Evolutionary conservation across 2,797 vertebrate genomes (phyloP).

Genomic region (Huso huso): DNA sequence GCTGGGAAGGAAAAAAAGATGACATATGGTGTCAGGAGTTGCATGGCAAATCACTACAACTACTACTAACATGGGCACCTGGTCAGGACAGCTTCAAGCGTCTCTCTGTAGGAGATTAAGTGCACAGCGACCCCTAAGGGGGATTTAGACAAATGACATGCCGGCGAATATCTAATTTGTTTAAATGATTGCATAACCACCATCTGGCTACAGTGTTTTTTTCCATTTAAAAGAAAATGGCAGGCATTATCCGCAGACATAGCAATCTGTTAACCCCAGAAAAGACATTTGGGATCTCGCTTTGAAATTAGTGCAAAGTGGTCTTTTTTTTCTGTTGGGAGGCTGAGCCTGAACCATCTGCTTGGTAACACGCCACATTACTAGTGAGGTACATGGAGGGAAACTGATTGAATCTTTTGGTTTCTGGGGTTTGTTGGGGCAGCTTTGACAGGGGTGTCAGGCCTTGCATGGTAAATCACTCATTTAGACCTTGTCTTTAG

Average conservation of each 20-base stretch:
- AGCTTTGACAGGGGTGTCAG: too few species aligned
- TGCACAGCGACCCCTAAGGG: background rate
- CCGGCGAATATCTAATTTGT: background rate
- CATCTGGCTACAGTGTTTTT: slow-evolving; percentile 2
- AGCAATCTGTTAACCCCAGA: background rate
- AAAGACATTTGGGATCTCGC: background rate
- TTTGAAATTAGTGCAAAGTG: slow-evolving; percentile 1
- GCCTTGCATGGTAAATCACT: too few species aligned
- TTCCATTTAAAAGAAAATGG: slow-evolving; percentile 5
- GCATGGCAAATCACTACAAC: background rate
- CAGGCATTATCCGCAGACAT: slow-evolving; percentile 1
- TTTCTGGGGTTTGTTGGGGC: too few species aligned
- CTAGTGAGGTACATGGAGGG: background rate
- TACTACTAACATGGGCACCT: too few species aligned
- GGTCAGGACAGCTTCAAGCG: too few species aligned
- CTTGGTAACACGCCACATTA: background rate
- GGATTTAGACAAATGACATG: background rate
- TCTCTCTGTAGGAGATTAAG: background rate
- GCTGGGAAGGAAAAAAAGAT: background rate
- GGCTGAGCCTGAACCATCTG: background rate
- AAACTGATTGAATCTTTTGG: too few species aligned
- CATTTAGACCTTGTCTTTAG: background rate
- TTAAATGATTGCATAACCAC: slow-evolving; percentile 3
- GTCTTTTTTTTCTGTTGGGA: background rate
- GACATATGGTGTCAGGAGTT: background rate